These are phyloP conservation scores for Otus scops DNA, from an alignment of 2,797 vertebrate genomes.

Conservation along the genomic window DNA sequence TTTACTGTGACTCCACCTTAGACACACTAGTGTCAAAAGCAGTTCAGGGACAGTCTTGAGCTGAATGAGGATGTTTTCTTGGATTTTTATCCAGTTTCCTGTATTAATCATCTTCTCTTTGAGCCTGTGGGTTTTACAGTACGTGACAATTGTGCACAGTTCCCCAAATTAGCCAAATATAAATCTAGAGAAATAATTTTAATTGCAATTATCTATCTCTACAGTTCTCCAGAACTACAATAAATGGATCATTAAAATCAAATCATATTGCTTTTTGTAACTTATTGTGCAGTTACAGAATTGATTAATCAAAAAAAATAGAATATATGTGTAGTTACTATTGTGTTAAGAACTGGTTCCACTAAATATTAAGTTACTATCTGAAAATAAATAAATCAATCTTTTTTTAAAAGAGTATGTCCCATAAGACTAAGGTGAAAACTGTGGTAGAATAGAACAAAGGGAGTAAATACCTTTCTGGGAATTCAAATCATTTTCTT, in stretches of 20 bases:
- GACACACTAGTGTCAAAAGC: neutral
- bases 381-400: neutral
- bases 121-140: neutral
- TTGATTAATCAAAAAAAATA: neutral
- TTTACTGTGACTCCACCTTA: neutral
- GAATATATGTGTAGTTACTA: neutral
- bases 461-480: neutral
- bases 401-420: neutral
- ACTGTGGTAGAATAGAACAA: neutral
- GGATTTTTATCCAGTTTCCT: neutral
- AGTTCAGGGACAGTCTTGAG: neutral
- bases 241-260: neutral
- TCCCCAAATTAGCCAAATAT: neutral
- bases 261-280: neutral
- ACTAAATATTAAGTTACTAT: neutral
- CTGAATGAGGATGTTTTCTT: neutral
- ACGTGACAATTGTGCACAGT: neutral
- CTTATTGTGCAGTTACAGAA: neutral
- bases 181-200: neutral
- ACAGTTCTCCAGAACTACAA: neutral
- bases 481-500: neutral
- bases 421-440: neutral
- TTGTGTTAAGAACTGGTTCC: neutral
- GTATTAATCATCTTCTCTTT: neutral
- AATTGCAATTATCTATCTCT: neutral